Evolutionary conservation across 2,797 vertebrate species (phyloP).

Genomic region (Syngnathus acus): DNA sequence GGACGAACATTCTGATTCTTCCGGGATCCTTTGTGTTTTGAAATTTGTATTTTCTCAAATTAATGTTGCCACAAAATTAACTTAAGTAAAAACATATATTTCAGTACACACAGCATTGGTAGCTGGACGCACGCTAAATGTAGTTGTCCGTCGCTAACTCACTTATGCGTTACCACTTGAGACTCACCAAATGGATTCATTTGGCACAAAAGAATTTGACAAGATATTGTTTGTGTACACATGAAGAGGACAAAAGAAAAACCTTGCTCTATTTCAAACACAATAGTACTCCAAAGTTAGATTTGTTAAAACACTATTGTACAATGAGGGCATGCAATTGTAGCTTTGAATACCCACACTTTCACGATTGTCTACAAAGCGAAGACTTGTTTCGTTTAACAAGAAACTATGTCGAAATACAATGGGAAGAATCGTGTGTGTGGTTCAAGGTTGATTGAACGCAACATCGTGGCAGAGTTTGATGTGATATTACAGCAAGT

Average conservation of each 20-base stretch:
- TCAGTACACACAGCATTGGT: neutral
- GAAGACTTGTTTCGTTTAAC: neutral
- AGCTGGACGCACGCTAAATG: no score
- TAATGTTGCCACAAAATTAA: no score
- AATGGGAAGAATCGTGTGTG: neutral
- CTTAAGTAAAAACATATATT: no score
- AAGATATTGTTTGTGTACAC: neutral
- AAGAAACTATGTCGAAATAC: neutral
- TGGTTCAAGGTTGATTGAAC: neutral
- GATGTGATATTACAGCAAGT: neutral
- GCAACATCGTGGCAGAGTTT: neutral
- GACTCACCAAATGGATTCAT: neutral
- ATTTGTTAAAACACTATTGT: conserved; percentile 5
- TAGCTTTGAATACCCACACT: conserved; percentile 2
- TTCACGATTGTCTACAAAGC: neutral
- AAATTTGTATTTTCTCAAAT: no score
- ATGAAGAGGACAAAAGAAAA: neutral
- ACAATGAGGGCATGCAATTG: conserved; percentile 3
- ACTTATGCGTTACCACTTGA: neutral
- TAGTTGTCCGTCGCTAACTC: neutral
- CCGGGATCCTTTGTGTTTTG: no score
- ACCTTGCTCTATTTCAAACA: neutral
- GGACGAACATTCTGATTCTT: no score
- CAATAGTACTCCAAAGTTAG: conserved; percentile 1
- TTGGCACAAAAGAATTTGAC: neutral